A percentile compares a stretch with the other conserved stretches of the same genome.
Conservation (phyloP, 2,113 vertebrate species). For the Pachyramphus minor region DNA sequence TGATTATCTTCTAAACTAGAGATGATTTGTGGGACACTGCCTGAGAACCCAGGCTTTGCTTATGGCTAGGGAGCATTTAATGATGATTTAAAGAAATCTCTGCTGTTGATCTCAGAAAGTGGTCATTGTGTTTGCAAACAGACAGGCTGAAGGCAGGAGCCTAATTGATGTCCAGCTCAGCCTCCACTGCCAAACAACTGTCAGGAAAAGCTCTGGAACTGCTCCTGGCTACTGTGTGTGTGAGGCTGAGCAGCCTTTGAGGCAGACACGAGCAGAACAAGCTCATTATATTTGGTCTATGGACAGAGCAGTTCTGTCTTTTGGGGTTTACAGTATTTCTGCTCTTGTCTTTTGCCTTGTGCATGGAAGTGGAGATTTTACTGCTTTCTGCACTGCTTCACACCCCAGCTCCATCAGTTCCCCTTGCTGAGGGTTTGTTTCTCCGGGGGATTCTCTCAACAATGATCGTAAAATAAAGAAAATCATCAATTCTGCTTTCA, state of each 20-base stretch:
- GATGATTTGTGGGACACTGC: not conserved
- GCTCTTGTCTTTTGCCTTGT: not conserved
- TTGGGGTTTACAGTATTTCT: not conserved
- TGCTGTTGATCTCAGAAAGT: constrained; percentile 20
- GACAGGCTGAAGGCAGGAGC: constrained; percentile 17
- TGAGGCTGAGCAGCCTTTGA: constrained; percentile 37
- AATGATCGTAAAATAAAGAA: not conserved
- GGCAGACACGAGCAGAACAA: constrained; percentile 9
- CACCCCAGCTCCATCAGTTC: not conserved
- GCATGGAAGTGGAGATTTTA: not conserved
- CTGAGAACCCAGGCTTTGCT: not conserved
- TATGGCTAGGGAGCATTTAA: not conserved
- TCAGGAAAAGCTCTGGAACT: constrained; percentile 58
- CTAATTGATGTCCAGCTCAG: constrained; percentile 53
- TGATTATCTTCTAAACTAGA: not conserved
- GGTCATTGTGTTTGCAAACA: constrained; percentile 34
- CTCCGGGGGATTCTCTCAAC: not conserved
- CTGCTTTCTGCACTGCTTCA: not conserved
- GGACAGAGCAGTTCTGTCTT: not conserved
- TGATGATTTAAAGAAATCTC: not conserved
- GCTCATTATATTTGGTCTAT: not conserved
- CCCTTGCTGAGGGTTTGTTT: not conserved
- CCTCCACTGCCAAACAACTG: constrained; percentile 50
- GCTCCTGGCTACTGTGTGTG: constrained; percentile 56
- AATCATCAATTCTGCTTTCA: not conserved